Evolutionary conservation across 2,888 invertebrate species (phyloP).

Genomic region (Clitarchus hookeri): DNA sequence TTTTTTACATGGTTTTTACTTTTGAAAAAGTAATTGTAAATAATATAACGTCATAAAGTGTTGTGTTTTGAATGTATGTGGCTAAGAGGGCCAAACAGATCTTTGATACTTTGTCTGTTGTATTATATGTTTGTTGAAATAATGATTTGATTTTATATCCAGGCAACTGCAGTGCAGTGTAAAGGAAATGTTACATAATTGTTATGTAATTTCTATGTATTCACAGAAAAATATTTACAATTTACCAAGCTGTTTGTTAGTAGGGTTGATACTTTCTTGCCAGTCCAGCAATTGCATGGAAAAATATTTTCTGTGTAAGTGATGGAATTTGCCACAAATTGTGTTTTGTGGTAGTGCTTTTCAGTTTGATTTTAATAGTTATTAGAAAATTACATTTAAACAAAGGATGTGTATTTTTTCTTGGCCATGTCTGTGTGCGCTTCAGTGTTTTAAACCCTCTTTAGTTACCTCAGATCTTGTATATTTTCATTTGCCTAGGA

Average conservation of each 20-base stretch:
- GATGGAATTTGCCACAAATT: too few relatives aligned
- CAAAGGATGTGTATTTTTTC: too few relatives aligned
- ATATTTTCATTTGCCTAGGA: too few relatives aligned
- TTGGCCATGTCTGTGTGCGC: too few relatives aligned
- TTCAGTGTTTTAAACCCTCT: too few relatives aligned
- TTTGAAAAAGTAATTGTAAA: not conserved
- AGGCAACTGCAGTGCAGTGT: not conserved
- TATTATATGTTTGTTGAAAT: not conserved
- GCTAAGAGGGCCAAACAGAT: not conserved
- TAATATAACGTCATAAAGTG: not conserved
- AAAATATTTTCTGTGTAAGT: too few relatives aligned
- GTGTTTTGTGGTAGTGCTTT: too few relatives aligned
- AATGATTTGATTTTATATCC: not conserved
- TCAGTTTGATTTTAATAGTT: too few relatives aligned
- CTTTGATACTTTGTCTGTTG: not conserved
- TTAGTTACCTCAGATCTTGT: too few relatives aligned
- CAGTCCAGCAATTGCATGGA: not conserved
- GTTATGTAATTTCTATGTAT: not conserved
- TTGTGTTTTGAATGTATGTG: not conserved
- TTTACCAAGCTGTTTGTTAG: not conserved
- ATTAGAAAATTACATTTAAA: too few relatives aligned
- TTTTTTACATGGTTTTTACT: not conserved
- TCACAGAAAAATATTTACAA: not conserved
- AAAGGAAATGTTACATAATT: not conserved
- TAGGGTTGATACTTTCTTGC: not conserved